These are phyloP conservation scores for Cabera pusaria DNA, from an alignment of 2,888 invertebrate genomes.

Conservation along the genomic window DNA sequence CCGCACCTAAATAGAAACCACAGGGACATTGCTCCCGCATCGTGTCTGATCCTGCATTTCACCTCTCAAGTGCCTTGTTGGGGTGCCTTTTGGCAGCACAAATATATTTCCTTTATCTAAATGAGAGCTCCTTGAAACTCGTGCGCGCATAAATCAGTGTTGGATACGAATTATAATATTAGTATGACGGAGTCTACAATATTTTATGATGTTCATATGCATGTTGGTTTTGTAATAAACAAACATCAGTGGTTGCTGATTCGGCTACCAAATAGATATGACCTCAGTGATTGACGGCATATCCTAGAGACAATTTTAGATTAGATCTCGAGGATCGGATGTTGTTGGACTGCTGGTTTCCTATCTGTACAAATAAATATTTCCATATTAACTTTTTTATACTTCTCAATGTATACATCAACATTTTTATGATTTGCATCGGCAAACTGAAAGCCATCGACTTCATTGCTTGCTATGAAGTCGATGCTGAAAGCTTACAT, in stretches of 20 bases:
- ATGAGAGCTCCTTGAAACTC: conserved; percentile 23
- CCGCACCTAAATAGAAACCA: conserved; percentile 82
- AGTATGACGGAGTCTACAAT: conserved; percentile 33
- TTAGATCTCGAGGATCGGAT: conserved; percentile 16
- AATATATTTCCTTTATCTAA: conserved; percentile 32
- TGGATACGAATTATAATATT: conserved; percentile 6
- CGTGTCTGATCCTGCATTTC: conserved; percentile 67
- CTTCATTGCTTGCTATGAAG: no score
- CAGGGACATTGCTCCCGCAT: conserved; percentile 80
- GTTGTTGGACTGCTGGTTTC: conserved; percentile 15
- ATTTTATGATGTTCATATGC: conserved; percentile 43
- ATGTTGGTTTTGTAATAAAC: conserved; percentile 24
- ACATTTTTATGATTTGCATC: not conserved
- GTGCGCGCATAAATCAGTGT: conserved; percentile 12
- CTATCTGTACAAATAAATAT: no score
- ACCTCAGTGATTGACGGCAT: conserved; percentile 51
- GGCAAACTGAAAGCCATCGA: no score
- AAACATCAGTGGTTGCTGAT: conserved; percentile 34
- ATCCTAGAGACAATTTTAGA: conserved; percentile 46
- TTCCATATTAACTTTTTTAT: no score
- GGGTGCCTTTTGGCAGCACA: conserved; percentile 49
- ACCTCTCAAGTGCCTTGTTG: conserved; percentile 68
- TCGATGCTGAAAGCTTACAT: no score
- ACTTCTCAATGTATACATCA: no score
- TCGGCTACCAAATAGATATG: conserved; percentile 29